Percentiles rank a stretch among this genome's conserved stretches.
Evolutionary conservation across 2,113 vertebrate species (phyloP).

Genomic region (Promerops cafer): DNA sequence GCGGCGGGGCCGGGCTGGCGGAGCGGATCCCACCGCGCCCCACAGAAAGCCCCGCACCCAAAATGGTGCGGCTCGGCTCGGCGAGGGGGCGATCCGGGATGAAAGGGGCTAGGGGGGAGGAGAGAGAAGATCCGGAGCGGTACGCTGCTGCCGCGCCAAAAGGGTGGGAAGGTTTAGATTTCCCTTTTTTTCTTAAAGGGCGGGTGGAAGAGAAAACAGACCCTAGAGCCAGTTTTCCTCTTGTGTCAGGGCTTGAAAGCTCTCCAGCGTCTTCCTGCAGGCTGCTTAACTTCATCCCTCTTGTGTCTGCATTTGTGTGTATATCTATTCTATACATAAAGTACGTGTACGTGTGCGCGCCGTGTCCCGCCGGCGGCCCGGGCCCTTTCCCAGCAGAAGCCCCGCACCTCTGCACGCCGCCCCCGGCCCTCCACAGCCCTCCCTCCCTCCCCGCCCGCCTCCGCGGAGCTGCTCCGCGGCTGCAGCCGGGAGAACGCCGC

Average conservation of each 20-base stretch:
- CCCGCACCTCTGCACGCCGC: neutral
- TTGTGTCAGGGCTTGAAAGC: neutral
- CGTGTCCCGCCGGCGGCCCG: neutral
- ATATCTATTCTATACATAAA: neutral
- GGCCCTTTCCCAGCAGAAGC: neutral
- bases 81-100: neutral
- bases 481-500: neutral
- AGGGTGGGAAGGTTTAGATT: slow-evolving; percentile 61
- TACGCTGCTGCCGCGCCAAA: slow-evolving; percentile 21
- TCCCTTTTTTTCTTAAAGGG: neutral
- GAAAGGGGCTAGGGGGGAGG: slow-evolving; percentile 29
- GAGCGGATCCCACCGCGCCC: slow-evolving; percentile 14
- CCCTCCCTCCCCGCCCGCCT: neutral
- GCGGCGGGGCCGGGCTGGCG: neutral
- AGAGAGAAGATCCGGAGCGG: slow-evolving; percentile 68
- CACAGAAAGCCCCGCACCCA: slow-evolving; percentile 66
- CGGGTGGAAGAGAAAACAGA: neutral
- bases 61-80: slow-evolving; percentile 70
- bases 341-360: neutral
- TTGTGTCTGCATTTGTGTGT: neutral
- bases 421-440: neutral
- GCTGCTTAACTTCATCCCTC: neutral
- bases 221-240: neutral
- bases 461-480: slow-evolving; percentile 2
- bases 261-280: neutral